Base-by-base conservation (phyloP, 2,113 vertebrate species). In the Ctenomys sociabilis region DNA sequence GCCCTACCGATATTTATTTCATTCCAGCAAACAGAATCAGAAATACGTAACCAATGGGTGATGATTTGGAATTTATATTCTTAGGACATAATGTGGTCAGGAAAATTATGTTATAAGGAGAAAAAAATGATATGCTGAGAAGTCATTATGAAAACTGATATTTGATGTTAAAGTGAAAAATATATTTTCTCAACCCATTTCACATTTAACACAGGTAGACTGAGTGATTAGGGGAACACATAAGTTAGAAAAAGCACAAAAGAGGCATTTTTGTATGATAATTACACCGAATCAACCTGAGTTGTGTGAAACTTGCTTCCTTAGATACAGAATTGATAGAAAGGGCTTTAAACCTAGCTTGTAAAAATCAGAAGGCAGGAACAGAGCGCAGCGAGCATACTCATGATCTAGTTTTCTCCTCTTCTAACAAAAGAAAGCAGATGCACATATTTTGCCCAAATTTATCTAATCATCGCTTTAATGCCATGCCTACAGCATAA, bases 271-370 rank as follows among this genome's bases (percentile, higher is more conserved):
- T 75, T 26, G 32, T 78, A 86, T 45, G 45, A 52, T 7, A 87
- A 89, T 37, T 63, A 90, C 19, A 75, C 12, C 21, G 68, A 78
- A 59, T 57, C 64, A 97, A 94, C 95, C 87, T 63, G 49, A 61
- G 16, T 91, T 94, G n/a, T 21, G 7, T 61, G 40, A 77, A 88
- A 70, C 17, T 30, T 75, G 19, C 45, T 5, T 92, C 63, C 12
- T 88, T 82, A 66, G 59, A 49, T 37, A 94, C 3, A 78, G 40
- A 68, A 94, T 73, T n/a, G 66, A 94, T 17, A 64, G 16, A 87
- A 89, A 96, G 17, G 37, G 26, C 32, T 57, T 88, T 81, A 94
- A 85, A 49, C 1, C 0, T 35, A 57, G 19, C 32, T 28, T 89
- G 37, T 54, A 66, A 95, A 63, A 84, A 54, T 73, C 70, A 77